These are phyloP conservation scores for Gulo gulo DNA, from an alignment of 2,113 vertebrate genomes.

Conservation along the genomic window DNA sequence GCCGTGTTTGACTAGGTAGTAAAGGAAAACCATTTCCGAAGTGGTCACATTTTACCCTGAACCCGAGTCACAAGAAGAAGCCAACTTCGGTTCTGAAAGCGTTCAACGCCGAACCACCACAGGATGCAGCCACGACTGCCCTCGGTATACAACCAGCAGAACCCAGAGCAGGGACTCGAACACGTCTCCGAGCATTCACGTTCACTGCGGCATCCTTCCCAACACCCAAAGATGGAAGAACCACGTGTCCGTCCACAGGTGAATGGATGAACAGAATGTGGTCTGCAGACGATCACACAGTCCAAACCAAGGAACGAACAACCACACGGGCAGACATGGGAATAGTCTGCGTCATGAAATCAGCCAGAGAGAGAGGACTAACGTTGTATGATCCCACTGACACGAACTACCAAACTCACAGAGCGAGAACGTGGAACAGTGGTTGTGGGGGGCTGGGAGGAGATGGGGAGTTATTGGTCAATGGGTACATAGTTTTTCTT, in stretches of 20 bases:
- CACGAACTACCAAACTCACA: neutral
- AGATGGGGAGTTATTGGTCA: neutral
- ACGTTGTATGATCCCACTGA: neutral
- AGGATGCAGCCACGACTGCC: neutral
- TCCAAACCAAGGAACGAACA: neutral
- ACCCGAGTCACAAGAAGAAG: neutral
- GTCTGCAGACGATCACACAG: neutral
- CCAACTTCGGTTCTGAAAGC: neutral
- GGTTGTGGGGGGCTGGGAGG: neutral
- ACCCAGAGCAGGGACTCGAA: neutral
- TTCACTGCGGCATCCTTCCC: neutral
- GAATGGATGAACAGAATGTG: neutral
- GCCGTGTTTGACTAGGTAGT: neutral
- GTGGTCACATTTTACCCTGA: too few relatives aligned
- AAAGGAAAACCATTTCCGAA: neutral
- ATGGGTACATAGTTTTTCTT: neutral
- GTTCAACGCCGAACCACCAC: neutral
- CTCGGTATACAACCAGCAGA: neutral
- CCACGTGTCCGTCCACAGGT: neutral
- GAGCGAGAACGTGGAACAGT: neutral
- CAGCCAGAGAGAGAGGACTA: neutral
- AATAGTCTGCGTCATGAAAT: neutral
- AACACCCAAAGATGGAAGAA: neutral
- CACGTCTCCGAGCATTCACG: fast-evolving
- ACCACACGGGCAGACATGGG: fast-evolving